Evolutionary conservation across 1,140 invertebrate species (phyloP).

Genomic region (Phenacoccus solenopsis): DNA sequence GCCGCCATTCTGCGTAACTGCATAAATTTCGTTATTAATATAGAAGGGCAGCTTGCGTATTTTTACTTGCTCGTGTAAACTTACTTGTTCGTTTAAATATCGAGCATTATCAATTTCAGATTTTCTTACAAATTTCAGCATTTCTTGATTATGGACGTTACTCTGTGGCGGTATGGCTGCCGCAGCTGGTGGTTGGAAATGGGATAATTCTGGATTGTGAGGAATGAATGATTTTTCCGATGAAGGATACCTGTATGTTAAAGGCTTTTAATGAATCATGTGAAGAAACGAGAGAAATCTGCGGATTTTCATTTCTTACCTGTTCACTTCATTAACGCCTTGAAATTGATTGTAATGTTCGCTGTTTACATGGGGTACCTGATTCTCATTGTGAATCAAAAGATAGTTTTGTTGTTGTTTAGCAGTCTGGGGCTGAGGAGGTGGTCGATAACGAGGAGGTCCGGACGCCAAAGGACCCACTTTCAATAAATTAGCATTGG

Average conservation of each 20-base stretch:
- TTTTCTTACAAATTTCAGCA: slow-evolving; percentile 6
- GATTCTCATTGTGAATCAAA: not conserved
- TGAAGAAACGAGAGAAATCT: not conserved
- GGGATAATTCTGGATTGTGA: not conserved
- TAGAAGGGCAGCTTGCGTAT: no score
- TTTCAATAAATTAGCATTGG: not conserved
- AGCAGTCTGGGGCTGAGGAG: not conserved
- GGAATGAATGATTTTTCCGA: not conserved
- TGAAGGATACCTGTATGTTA: not conserved
- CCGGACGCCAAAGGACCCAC: not conserved
- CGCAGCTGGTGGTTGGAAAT: not conserved
- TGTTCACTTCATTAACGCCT: not conserved
- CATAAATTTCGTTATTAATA: not conserved
- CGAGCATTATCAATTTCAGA: slow-evolving; percentile 4
- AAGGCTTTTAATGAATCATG: not conserved
- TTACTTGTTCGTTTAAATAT: not conserved
- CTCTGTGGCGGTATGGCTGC: not conserved
- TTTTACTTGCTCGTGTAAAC: no score
- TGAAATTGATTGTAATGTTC: slow-evolving; percentile 1
- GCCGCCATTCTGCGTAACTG: slow-evolving; percentile 27
- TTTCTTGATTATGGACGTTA: slow-evolving; percentile 9
- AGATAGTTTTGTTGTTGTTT: not conserved
- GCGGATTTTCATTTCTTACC: not conserved
- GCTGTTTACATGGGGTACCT: not conserved
- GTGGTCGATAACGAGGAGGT: slow-evolving; percentile 3